Percentiles rank a stretch among this genome's conserved stretches.
phyloP scores from a whole-genome alignment of 2,113 vertebrate genomes.

The Zootoca vivipara region DNA sequence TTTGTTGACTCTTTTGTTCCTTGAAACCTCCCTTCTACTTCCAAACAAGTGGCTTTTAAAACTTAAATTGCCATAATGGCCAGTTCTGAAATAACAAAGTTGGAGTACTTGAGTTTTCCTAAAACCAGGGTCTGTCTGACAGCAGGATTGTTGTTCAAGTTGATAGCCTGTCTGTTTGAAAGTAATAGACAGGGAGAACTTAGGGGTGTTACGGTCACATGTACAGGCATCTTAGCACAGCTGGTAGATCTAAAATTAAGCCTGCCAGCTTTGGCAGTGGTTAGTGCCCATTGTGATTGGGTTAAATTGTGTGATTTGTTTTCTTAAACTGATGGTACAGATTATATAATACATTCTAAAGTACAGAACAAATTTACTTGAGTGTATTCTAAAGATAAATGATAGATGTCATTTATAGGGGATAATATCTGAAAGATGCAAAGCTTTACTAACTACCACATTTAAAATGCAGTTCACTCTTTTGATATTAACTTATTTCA shows the following conservation, averaged over 20 bases:
- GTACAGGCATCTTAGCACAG: slow-evolving; percentile 10
- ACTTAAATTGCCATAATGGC: slow-evolving; percentile 32
- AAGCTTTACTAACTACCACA: background rate
- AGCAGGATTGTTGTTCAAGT: slow-evolving; percentile 20
- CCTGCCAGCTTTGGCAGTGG: background rate
- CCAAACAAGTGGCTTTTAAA: slow-evolving; percentile 24
- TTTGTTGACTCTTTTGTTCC: slow-evolving; percentile 10
- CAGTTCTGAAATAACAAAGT: slow-evolving; percentile 36
- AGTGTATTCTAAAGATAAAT: background rate
- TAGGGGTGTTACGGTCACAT: slow-evolving; percentile 10
- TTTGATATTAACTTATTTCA: background rate
- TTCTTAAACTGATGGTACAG: background rate
- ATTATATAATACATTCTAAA: background rate
- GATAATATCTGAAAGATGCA: background rate
- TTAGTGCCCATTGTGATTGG: background rate
- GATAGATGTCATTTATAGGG: background rate
- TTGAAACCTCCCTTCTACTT: slow-evolving; percentile 1
- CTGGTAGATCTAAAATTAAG: slow-evolving; percentile 35
- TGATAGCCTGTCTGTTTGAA: slow-evolving; percentile 31
- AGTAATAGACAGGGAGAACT: slow-evolving; percentile 18
- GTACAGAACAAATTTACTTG: background rate
- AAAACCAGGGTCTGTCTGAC: slow-evolving; percentile 23
- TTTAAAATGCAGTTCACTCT: background rate
- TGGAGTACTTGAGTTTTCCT: slow-evolving; percentile 1
- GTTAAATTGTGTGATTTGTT: background rate